Conservation (phyloP, 2,888 invertebrate genomes). For the Chymomyza procnemis region DNA sequence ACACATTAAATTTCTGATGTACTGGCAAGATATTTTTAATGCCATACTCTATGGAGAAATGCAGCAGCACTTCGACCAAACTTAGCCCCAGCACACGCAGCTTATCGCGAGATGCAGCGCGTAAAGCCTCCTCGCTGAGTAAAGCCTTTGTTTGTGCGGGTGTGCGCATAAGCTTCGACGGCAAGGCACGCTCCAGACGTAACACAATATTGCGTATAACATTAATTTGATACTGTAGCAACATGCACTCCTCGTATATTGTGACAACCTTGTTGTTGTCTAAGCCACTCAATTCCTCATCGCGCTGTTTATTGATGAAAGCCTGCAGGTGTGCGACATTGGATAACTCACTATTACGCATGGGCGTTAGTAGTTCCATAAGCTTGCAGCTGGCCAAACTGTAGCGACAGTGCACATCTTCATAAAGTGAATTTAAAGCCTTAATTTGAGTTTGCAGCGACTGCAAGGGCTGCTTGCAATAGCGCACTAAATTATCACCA, state of each 20-base stretch:
- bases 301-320: slow-evolving; percentile 85
- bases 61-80: slow-evolving; percentile 88
- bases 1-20: slow-evolving; percentile 77
- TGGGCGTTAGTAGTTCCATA: slow-evolving; percentile 87
- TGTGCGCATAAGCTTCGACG: slow-evolving; percentile 57
- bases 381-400: slow-evolving; percentile 92
- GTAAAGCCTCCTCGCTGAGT: slow-evolving; percentile 78
- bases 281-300: slow-evolving; percentile 80
- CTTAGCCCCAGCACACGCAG: slow-evolving; percentile 89
- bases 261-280: slow-evolving; percentile 79
- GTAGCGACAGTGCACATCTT: slow-evolving; percentile 89
- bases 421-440: slow-evolving; percentile 84
- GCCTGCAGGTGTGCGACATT: slow-evolving; percentile 91
- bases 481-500: slow-evolving; percentile 74
- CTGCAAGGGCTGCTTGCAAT: slow-evolving; percentile 67
- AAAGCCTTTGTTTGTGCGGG: slow-evolving; percentile 46
- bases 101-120: slow-evolving; percentile 89
- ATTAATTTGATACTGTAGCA: slow-evolving; percentile 93
- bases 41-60: slow-evolving; percentile 83
- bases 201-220: slow-evolving; percentile 87
- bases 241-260: slow-evolving; percentile 82
- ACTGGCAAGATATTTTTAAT: slow-evolving; percentile 78
- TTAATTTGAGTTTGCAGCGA: slow-evolving; percentile 81
- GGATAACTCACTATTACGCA: slow-evolving; percentile 88
- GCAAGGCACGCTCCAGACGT: slow-evolving; percentile 84